Evolutionary conservation across 2,113 vertebrate genomes (phyloP).

Genomic region (Talpa occidentalis): DNA sequence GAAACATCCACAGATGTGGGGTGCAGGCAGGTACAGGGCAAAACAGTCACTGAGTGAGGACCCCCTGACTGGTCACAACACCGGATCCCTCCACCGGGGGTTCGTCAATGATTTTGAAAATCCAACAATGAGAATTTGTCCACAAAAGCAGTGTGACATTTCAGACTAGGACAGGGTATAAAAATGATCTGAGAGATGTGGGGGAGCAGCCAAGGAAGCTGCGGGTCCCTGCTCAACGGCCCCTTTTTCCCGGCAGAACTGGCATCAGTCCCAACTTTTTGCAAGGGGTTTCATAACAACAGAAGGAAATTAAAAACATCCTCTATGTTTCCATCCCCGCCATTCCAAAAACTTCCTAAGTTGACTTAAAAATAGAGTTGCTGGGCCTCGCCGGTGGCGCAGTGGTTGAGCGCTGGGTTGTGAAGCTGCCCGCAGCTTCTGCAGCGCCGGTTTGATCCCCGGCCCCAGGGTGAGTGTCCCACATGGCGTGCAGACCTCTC

Average conservation of each 20-base stretch:
- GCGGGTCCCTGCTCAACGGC: not conserved
- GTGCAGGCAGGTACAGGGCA: not conserved
- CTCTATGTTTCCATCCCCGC: not conserved
- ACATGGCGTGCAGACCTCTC: too few species aligned
- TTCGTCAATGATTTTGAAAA: not conserved
- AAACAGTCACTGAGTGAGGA: not conserved
- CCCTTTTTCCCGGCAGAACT: not conserved
- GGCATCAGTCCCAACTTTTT: accelerated
- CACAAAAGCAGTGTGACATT: not conserved
- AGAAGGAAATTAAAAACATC: not conserved
- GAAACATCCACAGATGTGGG: conserved; percentile 37
- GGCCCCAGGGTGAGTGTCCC: too few species aligned
- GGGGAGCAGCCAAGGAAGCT: not conserved
- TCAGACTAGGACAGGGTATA: not conserved
- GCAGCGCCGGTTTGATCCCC: too few species aligned
- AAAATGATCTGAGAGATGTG: not conserved
- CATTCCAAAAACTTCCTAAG: not conserved
- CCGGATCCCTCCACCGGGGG: too few species aligned
- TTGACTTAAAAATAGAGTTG: not conserved
- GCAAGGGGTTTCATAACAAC: not conserved
- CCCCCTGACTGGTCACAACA: too few species aligned
- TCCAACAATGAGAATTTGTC: not conserved
- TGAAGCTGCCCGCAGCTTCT: too few species aligned
- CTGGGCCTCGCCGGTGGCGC: too few species aligned
- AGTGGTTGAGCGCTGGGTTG: too few species aligned